Conservation (phyloP, 2,888 invertebrate species). For the Acanthosoma haemorrhoidale region DNA sequence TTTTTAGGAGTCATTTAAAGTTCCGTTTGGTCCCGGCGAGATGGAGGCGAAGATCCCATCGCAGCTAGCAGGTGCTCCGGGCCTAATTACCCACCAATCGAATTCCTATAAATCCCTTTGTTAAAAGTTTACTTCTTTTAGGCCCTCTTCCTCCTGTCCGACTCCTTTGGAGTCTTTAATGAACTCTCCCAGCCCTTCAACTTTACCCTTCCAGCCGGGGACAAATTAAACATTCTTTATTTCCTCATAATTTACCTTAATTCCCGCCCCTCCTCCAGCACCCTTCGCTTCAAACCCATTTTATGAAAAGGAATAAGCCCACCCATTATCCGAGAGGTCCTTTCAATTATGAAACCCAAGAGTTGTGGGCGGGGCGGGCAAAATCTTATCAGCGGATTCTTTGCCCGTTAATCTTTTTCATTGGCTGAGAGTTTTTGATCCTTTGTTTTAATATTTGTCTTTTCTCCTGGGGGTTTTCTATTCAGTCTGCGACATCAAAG, state of each 20-base stretch:
- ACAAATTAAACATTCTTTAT: constrained; percentile 27
- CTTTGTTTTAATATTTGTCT: constrained; percentile 5
- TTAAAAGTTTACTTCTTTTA: constrained; percentile 25
- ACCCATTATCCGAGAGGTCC: constrained; percentile 21
- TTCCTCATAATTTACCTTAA: constrained; percentile 22
- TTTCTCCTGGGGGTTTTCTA: not conserved
- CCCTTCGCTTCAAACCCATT: not conserved
- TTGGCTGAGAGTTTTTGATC: not conserved
- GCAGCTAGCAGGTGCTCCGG: not conserved
- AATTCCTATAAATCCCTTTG: constrained; percentile 27
- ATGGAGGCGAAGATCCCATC: not conserved
- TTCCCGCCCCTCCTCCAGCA: not conserved
- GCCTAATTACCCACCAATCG: constrained; percentile 24
- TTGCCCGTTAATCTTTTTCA: not conserved
- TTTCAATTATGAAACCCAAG: constrained; percentile 22
- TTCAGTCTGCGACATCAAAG: not conserved
- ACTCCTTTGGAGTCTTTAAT: constrained; percentile 18
- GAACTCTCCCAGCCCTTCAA: constrained; percentile 8
- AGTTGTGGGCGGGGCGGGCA: not conserved
- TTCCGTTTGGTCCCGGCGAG: not conserved
- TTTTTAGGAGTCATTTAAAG: constrained; percentile 23
- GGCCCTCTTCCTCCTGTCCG: not conserved
- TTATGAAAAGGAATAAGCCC: constrained; percentile 24
- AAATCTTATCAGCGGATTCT: not conserved
- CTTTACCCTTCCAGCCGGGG: not conserved